Evolutionary conservation across 2,888 invertebrate species (phyloP), one percentile per base, ranked within the genome.

Genomic region (Saturnia japonica): DNA sequence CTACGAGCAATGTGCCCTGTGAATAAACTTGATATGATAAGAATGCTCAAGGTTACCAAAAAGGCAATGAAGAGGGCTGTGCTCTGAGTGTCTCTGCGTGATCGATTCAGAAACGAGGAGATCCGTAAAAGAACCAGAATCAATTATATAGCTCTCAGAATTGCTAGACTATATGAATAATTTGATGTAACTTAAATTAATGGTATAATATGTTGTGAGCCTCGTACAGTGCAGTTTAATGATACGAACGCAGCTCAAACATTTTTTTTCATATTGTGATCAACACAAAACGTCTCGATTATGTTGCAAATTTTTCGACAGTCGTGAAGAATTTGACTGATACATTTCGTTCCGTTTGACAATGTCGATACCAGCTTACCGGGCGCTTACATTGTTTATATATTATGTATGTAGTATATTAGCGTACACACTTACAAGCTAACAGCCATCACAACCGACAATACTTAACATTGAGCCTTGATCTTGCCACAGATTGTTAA

Each of bases 281-380:
- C 70, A 60, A 60, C 72, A 70, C 76, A 76, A 78, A 78, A 62
- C 72, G 74, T 71, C 68, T 70, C n/a, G 80, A 85, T 90, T 89
- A 87, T 89, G 79, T 89, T 90, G 87, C 86, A 88, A 91, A 91
- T 89, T 75, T 72, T 76, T 74, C 88, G 91, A 90, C 91, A 91
- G 82, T 82, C 91, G 89, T 91, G 86, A 76, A 88, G 77, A 91
- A 91, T 91, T 85, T 88, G 89, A 91, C 85, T 86, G 88, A 89
- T 89, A 80, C 78, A 77, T 89, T 90, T 90, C 85, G 91, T 91
- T 91, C 85, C 88, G 77, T 83, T 72, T 82, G 81, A 83, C 87
- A 84, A 73, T 84, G 80, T 82, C 83, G 81, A 83, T 81, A 82
- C 75, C 76, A 76, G 71, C 77, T 74, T 74, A 72, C 74, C 73